Evolutionary conservation across 2,113 vertebrate genomes (phyloP).

Genomic region (Passer montanus): DNA sequence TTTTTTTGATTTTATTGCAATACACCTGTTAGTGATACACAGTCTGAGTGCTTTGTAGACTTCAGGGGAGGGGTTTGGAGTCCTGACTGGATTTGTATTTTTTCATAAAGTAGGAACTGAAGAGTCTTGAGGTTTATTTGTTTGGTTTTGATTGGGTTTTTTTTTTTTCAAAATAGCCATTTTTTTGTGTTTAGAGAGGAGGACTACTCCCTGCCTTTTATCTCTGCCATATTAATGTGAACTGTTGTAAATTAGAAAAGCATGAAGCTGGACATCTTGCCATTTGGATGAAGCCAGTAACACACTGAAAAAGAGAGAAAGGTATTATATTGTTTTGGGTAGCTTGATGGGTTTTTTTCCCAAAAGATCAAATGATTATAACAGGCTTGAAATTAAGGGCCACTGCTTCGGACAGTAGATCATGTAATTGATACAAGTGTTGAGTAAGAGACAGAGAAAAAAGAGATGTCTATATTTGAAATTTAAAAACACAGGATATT

Average conservation of each 20-base stretch:
- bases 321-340: not conserved
- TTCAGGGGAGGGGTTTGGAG: not conserved
- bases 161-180: not conserved
- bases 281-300: not conserved
- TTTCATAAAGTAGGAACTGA: not conserved
- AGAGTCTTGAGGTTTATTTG: not conserved
- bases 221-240: not conserved
- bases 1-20: not conserved
- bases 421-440: not conserved
- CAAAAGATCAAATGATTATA: not conserved
- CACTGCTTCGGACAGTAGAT: not conserved
- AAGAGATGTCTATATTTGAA: not conserved
- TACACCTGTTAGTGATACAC: not conserved
- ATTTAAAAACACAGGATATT: conserved; percentile 47
- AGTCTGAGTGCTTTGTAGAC: not conserved
- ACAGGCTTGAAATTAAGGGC: not conserved
- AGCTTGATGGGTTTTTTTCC: not conserved
- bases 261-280: not conserved
- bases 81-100: not conserved
- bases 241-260: not conserved
- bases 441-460: conserved; percentile 13
- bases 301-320: not conserved
- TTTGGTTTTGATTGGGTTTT: fast-evolving
- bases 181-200: not conserved
- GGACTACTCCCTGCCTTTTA: not conserved